phyloP scores from a whole-genome alignment of 2,113 vertebrate species.

The Acanthisitta chloris region DNA sequence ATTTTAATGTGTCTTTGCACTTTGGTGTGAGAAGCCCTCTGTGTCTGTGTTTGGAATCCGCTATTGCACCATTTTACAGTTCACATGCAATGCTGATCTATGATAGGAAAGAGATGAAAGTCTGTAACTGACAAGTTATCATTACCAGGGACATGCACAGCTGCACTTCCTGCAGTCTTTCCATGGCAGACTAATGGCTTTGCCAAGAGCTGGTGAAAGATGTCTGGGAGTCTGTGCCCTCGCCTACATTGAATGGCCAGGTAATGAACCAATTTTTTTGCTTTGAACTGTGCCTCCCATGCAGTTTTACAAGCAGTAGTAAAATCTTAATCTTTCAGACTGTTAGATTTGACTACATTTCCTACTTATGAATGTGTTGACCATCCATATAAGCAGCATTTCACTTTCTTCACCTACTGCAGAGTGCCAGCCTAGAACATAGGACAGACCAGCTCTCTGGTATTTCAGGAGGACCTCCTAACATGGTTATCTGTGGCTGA shows the following conservation, averaged over 20 bases:
- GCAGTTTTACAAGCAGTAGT: background rate
- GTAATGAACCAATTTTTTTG: background rate
- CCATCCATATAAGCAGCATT: background rate
- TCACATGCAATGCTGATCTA: background rate
- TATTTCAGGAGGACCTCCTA: background rate
- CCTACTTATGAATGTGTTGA: background rate
- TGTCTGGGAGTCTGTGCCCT: background rate
- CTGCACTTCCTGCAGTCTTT: background rate
- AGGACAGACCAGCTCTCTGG: background rate
- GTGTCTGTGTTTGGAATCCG: background rate
- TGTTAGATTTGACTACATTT: background rate
- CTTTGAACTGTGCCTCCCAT: background rate
- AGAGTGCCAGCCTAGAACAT: background rate
- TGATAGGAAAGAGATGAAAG: background rate
- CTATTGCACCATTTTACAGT: background rate
- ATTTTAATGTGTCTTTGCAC: background rate
- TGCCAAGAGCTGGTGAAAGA: background rate
- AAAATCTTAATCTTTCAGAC: background rate
- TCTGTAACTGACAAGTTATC: background rate
- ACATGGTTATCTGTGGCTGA: background rate
- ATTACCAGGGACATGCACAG: background rate
- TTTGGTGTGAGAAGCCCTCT: background rate
- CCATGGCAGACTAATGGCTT: background rate
- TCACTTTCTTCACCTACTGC: background rate
- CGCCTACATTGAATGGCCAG: background rate